phyloP scores from a whole-genome alignment of 1,140 invertebrate species.

The Ceratitis capitata region DNA sequence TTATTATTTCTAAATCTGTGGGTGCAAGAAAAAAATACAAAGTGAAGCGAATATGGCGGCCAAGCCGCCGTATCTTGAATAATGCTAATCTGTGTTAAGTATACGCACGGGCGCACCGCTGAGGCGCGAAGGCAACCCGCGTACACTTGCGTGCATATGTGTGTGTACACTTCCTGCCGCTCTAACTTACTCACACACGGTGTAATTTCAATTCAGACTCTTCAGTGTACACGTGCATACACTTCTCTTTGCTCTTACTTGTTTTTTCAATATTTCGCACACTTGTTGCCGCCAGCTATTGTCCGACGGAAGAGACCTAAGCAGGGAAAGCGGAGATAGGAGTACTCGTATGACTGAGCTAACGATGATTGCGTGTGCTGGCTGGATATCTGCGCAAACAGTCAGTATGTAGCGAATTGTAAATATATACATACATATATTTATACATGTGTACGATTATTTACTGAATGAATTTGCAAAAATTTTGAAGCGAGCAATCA shows the following conservation, averaged over 20 bases:
- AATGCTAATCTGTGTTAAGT: conserved; percentile 2
- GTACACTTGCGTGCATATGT: neutral
- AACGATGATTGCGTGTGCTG: neutral
- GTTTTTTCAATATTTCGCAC: neutral
- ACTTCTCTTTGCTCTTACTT: neutral
- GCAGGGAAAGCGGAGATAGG: neutral
- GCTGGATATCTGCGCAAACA: neutral
- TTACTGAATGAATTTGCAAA: neutral
- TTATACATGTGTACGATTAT: neutral
- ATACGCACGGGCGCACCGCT: neutral
- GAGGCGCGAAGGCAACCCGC: neutral
- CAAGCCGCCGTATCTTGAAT: neutral
- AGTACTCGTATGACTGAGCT: neutral
- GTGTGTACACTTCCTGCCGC: neutral
- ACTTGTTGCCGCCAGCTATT: neutral
- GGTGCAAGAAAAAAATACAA: neutral
- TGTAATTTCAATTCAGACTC: no score
- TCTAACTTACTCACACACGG: neutral
- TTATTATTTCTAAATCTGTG: no score
- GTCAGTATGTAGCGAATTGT: neutral
- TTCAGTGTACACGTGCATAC: neutral
- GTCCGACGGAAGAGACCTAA: neutral
- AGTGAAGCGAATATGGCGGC: neutral
- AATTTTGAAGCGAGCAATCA: neutral
- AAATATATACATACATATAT: neutral